Evolutionary conservation across 2,888 invertebrate genomes (phyloP), one percentile per base, ranked within the genome.

Genomic region (Melangyna quadrimaculata): DNA sequence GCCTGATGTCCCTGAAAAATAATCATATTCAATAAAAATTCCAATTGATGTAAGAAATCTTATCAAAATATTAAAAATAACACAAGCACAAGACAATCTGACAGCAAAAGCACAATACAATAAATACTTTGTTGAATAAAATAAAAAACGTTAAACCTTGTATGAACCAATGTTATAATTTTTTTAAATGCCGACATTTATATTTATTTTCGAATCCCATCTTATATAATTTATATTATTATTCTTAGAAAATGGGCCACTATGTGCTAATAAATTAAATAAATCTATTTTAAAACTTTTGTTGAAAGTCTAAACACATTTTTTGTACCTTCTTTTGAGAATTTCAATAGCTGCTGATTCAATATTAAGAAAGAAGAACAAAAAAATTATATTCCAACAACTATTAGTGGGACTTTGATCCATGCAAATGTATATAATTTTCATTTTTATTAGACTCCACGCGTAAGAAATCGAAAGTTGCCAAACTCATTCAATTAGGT

Each of bases 221-320:
- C 8, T 24, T 9, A 43, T 6, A 10, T 63, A 7, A 27, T 10
- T 17, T 40, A 27, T 27, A 61, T 43, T 17, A 63, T 3, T 27
- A 6, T 61, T 5, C 43, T 43, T 12, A 22, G 27, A 43, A 63
- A 63, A 27, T 63, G 63, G 17, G 17, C 27, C 35, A 63, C 17
- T 43, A 43, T 27, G 0, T 63, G 63, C 6, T 59, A 59, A 37
- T 59, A 2, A 37, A 14, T 12, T 57, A 22, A 24, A 63, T 29
- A 19, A 63, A 63, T 37, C 37, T 37, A 37, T 37, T 37, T 37
- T 14, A 27, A 19, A 63, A 12, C 9, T n/a, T 27, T 17, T 7
- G 24, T 17, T 12, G 43, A 63, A 63, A 63, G 63, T 63, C 63
- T 43, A 63, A 63, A n/a, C 7, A 24, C 27, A 40, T 43, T 17